phyloP scores from a whole-genome alignment of 2,113 vertebrate species.

The Anarhynchus alexandrinus region DNA sequence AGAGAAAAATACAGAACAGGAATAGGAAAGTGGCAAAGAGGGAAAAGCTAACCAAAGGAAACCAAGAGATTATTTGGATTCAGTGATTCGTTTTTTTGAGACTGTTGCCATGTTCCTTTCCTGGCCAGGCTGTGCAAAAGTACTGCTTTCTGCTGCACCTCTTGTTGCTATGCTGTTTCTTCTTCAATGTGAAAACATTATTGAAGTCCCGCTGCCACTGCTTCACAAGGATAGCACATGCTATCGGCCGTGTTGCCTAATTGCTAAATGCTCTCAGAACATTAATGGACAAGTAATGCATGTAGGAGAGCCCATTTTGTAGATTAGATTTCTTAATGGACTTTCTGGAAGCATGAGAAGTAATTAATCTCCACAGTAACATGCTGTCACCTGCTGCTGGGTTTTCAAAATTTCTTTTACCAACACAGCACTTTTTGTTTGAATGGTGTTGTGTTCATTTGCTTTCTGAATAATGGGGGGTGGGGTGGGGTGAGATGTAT shows the following conservation, averaged over 20 bases:
- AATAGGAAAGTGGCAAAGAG: background rate
- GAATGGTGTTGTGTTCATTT: background rate
- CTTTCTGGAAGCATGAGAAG: slow-evolving; percentile 18
- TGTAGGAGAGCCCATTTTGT: background rate
- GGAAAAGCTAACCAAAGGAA: background rate
- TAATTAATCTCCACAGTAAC: slow-evolving; percentile 42
- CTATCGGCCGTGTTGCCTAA: background rate
- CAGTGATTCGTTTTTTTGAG: background rate
- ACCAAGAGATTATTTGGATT: background rate
- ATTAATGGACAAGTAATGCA: slow-evolving; percentile 32
- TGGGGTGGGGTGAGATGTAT: background rate
- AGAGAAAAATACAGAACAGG: background rate
- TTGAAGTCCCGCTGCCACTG: background rate
- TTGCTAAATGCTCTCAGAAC: slow-evolving; percentile 11
- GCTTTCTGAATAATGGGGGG: background rate
- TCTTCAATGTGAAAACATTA: background rate
- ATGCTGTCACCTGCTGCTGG: background rate
- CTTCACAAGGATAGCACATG: background rate
- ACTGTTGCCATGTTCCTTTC: background rate
- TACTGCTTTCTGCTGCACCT: background rate
- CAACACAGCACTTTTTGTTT: background rate
- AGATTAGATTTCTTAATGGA: slow-evolving; percentile 63
- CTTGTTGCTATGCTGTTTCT: background rate
- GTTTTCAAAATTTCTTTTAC: background rate
- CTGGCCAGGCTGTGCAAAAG: background rate